Percentiles rank a stretch among this genome's conserved stretches.
Conservation (phyloP, 1,140 invertebrate genomes). For the Cardiocondyla obscurior region DNA sequence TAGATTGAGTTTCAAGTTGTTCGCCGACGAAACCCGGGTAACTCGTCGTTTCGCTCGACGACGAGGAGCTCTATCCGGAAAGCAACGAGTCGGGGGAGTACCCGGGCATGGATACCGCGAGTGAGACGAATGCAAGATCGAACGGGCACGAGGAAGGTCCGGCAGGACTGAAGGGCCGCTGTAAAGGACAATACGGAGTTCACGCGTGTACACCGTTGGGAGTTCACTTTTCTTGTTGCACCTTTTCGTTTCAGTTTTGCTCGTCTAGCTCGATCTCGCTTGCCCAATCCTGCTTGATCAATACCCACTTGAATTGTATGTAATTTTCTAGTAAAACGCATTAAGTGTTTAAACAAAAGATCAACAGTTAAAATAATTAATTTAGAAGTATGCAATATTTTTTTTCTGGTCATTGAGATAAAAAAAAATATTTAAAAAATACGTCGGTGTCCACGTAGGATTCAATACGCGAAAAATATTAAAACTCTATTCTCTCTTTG, state of each 20-base stretch:
- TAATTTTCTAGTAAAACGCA: no score
- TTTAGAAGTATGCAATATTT: neutral
- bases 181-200: slow-evolving; percentile 67
- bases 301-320: no score
- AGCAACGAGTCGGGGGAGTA: slow-evolving; percentile 67
- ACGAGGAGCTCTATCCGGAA: slow-evolving; percentile 40
- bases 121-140: neutral
- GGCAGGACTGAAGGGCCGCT: slow-evolving; percentile 16
- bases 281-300: slow-evolving; percentile 12
- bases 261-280: slow-evolving; percentile 19
- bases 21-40: slow-evolving; percentile 70
- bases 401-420: neutral
- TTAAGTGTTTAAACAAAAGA: no score
- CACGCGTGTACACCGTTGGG: slow-evolving; percentile 61
- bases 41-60: slow-evolving; percentile 38
- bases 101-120: slow-evolving; percentile 27
- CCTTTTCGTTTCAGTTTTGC: slow-evolving; percentile 10
- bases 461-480: slow-evolving; percentile 9
- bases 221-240: slow-evolving; percentile 59
- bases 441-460: neutral
- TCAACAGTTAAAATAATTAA: neutral
- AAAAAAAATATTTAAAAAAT: neutral
- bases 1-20: slow-evolving; percentile 79
- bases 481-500: neutral
- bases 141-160: slow-evolving; percentile 3